phyloP scores from a whole-genome alignment of 1,140 invertebrate species.

The Anadara kagoshimensis region DNA sequence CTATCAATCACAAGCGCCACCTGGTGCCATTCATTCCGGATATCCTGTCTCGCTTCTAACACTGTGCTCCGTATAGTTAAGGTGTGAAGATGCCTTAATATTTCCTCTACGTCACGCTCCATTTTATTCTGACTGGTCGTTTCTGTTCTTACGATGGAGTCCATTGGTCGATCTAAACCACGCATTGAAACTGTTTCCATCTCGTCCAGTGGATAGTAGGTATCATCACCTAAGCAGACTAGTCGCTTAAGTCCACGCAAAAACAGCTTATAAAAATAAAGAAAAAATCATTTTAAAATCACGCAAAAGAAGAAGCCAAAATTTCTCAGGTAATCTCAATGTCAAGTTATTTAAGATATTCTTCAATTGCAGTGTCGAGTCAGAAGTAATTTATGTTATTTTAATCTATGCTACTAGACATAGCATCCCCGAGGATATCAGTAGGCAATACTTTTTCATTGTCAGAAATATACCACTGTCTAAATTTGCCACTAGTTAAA shows the following conservation, averaged over 20 bases:
- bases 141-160: constrained; percentile 31
- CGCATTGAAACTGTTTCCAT: constrained; percentile 55
- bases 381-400: too few species aligned
- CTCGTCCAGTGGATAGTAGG: constrained; percentile 59
- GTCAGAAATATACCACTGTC: too few species aligned
- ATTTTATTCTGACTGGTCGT: constrained; percentile 38
- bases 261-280: constrained; percentile 49
- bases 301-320: too few species aligned
- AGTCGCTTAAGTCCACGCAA: constrained; percentile 54
- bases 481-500: too few species aligned
- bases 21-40: constrained; percentile 63
- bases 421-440: too few species aligned
- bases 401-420: too few species aligned
- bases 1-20: constrained; percentile 63
- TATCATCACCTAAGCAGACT: constrained; percentile 57
- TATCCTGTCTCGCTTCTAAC: constrained; percentile 48
- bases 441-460: too few species aligned
- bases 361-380: too few species aligned
- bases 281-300: too few species aligned
- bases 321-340: too few species aligned
- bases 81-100: constrained; percentile 49
- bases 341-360: too few species aligned
- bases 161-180: constrained; percentile 46
- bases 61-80: constrained; percentile 41
- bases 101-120: constrained; percentile 56